A percentile compares a stretch with the other conserved stretches of the same genome.
Evolutionary conservation across 2,797 vertebrate genomes (phyloP).

Genomic region (Mus minutoides): DNA sequence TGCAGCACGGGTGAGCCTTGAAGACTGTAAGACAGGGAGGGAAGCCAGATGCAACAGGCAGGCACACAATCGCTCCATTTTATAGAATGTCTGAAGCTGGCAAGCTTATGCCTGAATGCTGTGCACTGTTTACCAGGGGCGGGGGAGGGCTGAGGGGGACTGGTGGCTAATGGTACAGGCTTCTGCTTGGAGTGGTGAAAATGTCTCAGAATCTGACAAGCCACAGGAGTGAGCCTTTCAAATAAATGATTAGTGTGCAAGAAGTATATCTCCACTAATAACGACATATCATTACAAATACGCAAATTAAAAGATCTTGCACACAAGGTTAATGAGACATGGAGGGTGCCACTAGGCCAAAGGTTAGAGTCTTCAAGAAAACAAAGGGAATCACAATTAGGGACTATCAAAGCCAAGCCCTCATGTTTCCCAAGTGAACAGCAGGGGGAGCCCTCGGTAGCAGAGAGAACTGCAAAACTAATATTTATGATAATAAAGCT

Average conservation of each 20-base stretch:
- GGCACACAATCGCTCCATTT: background rate
- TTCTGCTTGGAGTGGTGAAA: constrained; percentile 24
- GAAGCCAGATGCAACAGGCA: background rate
- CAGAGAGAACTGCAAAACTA: constrained; percentile 73
- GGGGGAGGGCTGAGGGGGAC: background rate
- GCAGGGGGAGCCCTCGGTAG: constrained; percentile 79
- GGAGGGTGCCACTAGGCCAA: background rate
- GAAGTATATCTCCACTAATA: background rate
- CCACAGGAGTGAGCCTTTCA: background rate
- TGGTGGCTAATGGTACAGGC: background rate
- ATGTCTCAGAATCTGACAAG: constrained; percentile 33
- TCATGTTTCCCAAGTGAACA: constrained; percentile 59
- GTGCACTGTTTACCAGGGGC: background rate
- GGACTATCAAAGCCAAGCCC: background rate
- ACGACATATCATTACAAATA: background rate
- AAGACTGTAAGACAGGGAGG: background rate
- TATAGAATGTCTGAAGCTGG: background rate
- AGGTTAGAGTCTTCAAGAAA: constrained; percentile 9
- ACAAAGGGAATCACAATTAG: background rate
- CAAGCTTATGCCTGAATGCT: background rate
- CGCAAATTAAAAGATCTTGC: background rate
- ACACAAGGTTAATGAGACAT: constrained; percentile 7
- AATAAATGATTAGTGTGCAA: background rate
- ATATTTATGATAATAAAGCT: constrained; percentile 61
- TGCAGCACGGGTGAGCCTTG: background rate